A percentile compares a stretch with the other conserved stretches of the same genome.
phyloP scores from a whole-genome alignment of 2,113 vertebrate genomes.

The Brachypteracias leptosomus region DNA sequence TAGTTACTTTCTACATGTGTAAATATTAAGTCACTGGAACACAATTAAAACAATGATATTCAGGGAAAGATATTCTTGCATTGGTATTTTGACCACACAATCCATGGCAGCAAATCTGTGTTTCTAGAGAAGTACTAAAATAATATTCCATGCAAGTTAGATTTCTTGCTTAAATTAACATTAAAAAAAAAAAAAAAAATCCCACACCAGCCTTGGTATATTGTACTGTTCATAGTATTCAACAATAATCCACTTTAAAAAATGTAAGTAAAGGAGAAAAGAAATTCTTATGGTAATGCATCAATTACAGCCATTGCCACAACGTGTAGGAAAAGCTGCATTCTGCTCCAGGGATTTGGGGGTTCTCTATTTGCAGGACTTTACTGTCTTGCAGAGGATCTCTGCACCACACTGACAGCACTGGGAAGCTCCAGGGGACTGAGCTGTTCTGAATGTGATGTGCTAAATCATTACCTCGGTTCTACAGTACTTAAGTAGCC shows the following conservation, averaged over 20 bases:
- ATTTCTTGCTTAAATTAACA: neutral
- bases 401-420: neutral
- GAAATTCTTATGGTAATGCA: neutral
- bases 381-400: neutral
- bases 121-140: neutral
- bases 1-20: constrained; percentile 27
- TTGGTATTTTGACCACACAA: neutral
- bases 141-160: neutral
- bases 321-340: neutral
- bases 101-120: neutral
- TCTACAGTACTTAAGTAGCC: neutral
- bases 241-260: neutral
- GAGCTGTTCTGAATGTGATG: neutral
- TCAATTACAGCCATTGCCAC: neutral
- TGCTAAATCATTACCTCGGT: neutral
- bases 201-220: neutral
- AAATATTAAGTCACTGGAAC: constrained; percentile 51
- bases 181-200: neutral
- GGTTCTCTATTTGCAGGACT: neutral
- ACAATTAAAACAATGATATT: constrained; percentile 5
- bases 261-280: neutral
- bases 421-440: neutral
- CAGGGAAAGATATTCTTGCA: neutral
- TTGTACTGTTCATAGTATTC: neutral
- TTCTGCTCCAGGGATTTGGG: neutral